phyloP scores from a whole-genome alignment of 2,113 vertebrate genomes.

The Collichthys lucidus region DNA sequence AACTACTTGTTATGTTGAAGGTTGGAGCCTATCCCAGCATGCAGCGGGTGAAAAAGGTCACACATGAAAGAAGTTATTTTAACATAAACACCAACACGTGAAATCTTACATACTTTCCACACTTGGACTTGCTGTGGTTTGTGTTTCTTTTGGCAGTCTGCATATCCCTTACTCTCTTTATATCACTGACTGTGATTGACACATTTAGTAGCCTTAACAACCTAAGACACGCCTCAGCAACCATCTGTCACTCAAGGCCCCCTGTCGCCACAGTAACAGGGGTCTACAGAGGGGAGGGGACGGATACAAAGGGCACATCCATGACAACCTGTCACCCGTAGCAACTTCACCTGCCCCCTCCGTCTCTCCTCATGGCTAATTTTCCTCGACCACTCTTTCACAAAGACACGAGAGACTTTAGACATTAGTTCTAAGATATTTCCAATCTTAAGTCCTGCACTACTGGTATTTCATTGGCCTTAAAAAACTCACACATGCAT shows the following conservation, averaged over 20 bases:
- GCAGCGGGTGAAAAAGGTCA: not conserved
- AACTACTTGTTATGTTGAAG: conserved; percentile 3
- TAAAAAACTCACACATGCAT: conserved; percentile 1
- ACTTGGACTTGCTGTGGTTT: not conserved
- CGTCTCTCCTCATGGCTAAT: conserved; percentile 3
- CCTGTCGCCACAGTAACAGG: conserved; percentile 69
- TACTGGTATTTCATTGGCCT: not conserved
- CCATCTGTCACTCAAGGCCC: conserved; percentile 73
- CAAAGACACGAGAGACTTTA: not conserved
- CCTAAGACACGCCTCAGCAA: conserved; percentile 66
- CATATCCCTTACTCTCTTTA: conserved; percentile 68
- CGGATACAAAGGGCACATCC: conserved; percentile 63
- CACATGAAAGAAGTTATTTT: not conserved
- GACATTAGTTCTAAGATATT: not conserved
- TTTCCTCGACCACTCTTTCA: not conserved
- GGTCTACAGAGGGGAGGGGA: conserved; percentile 37
- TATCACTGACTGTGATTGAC: conserved; percentile 68
- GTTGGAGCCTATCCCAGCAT: conserved; percentile 17
- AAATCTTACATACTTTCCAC: not conserved
- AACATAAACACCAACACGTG: not conserved
- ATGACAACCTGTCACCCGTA: conserved; percentile 66
- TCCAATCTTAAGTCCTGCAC: not conserved
- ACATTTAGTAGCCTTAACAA: conserved; percentile 70
- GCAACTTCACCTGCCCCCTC: conserved; percentile 57
- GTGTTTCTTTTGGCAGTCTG: conserved; percentile 19